phyloP scores from a whole-genome alignment of 64 coral and sea anemone genomes.

The Montipora cactus region DNA sequence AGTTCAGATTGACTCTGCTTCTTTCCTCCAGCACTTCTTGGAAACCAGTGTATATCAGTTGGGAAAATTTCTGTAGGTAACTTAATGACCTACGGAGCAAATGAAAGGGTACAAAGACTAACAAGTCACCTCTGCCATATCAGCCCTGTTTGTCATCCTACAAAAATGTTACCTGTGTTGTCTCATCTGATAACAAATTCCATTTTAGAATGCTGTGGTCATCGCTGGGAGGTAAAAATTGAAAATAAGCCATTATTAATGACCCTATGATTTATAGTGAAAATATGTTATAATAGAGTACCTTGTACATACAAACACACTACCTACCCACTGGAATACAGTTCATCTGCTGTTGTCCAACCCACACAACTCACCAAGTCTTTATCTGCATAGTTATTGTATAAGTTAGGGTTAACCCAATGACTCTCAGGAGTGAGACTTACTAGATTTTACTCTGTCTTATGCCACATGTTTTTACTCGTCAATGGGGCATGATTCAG shows the following conservation, averaged over 20 bases:
- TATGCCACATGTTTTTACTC: too few relatives aligned
- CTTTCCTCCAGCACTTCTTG: slow-evolving; percentile 80
- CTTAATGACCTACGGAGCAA: slow-evolving; percentile 61
- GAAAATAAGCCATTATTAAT: not conserved
- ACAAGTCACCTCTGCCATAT: not conserved
- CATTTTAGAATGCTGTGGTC: slow-evolving; percentile 74
- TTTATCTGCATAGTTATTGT: slow-evolving; percentile 70
- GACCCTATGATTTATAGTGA: not conserved
- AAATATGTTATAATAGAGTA: too few relatives aligned
- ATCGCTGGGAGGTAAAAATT: slow-evolving; percentile 49
- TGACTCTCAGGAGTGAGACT: too few relatives aligned
- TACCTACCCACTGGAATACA: slow-evolving; percentile 95
- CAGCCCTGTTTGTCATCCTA: not conserved
- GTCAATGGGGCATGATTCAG: too few relatives aligned
- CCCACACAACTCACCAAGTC: slow-evolving; percentile 99
- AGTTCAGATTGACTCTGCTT: slow-evolving; percentile 92
- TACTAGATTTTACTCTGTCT: too few relatives aligned
- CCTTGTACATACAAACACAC: not conserved
- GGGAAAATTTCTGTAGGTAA: slow-evolving; percentile 88
- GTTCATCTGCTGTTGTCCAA: slow-evolving; percentile 97
- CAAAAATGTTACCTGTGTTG: slow-evolving; percentile 1
- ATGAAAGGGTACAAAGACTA: not conserved
- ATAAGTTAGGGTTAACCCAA: not conserved
- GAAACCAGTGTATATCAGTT: slow-evolving; percentile 97
- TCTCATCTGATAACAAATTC: slow-evolving; percentile 89